Base-by-base conservation (phyloP, 2,113 vertebrate genomes). In the Platysteira castanea region DNA sequence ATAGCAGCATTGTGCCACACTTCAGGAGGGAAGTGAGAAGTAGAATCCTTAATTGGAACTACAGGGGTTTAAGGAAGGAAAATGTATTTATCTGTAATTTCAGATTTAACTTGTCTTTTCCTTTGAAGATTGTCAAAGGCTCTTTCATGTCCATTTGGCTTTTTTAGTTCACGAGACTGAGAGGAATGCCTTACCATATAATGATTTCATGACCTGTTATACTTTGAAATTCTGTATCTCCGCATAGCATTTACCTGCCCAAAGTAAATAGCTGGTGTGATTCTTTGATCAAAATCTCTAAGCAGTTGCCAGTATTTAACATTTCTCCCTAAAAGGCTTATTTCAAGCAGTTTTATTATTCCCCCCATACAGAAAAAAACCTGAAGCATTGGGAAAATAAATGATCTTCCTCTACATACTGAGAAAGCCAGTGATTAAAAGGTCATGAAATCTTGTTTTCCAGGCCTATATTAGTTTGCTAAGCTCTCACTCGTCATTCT, bases 61-160 rank as follows among this genome's bases (percentile, higher is more conserved):
- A 42, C 26, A 23, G n/a, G 42, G 24, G 8, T 47, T 67, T 63
- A 57, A 65, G 52, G 44, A 49, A 90, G 39, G 15, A 91, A 93
- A 93, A 94, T 50, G 11, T 80, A 93, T 96, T 96, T 93, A 87
- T 89, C 61, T 87, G 22, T 53, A 65, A 87, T 91, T 87, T 79
- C 67, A 83, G 54, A 76, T 91, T 94, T 87, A 73, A 68, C 31
- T 68, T 10, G 1, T 44, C 50, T 54, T 87, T 71, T 84, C 41
- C 19, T 77, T 30, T 83, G 63, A 91, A 85, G 71, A 61, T 26
- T 80, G 47, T 59, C 50, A 90, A 80, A 94, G 33, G 44, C 24
- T 74, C 26, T 92, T 94, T 93, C 75, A 67, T 44, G 56, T 74
- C 39, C 79, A 74, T 5, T 61, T 69, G 67, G 35, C 22, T 7